phyloP scores from a whole-genome alignment of 2,797 vertebrate species.

The Sebastes kiyomatsui region DNA sequence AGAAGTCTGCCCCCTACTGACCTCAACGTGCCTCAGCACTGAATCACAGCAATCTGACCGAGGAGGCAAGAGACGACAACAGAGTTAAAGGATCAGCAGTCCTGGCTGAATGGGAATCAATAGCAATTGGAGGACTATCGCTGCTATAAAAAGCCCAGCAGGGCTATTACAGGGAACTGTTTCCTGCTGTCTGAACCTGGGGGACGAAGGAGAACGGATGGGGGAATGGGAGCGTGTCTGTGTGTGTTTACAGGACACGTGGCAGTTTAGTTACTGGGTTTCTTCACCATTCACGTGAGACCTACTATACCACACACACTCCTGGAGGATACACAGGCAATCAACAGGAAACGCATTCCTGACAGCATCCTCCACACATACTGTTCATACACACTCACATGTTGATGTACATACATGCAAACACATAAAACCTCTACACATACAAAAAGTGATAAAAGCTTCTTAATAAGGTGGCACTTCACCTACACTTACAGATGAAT shows the following conservation, averaged over 20 bases:
- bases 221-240: background rate
- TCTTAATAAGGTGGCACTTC: background rate
- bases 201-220: background rate
- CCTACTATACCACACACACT: background rate
- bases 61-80: background rate
- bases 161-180: conserved; percentile 13
- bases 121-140: conserved; percentile 22
- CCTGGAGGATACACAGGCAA: background rate
- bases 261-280: conserved; percentile 4
- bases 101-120: conserved; percentile 25
- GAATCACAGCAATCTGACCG: background rate
- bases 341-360: background rate
- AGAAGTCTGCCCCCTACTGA: conserved; percentile 9
- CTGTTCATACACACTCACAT: background rate
- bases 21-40: background rate
- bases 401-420: background rate
- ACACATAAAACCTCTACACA: background rate
- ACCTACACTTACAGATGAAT: background rate
- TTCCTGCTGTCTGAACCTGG: conserved; percentile 2
- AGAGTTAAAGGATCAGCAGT: conserved; percentile 24
- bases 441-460: background rate
- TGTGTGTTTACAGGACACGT: background rate
- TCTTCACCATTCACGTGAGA: conserved; percentile 6
- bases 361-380: background rate
- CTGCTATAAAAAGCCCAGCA: conserved; percentile 16